Conservation (phyloP, 2,113 vertebrate species). For the Nerophis lumbriciformis region DNA sequence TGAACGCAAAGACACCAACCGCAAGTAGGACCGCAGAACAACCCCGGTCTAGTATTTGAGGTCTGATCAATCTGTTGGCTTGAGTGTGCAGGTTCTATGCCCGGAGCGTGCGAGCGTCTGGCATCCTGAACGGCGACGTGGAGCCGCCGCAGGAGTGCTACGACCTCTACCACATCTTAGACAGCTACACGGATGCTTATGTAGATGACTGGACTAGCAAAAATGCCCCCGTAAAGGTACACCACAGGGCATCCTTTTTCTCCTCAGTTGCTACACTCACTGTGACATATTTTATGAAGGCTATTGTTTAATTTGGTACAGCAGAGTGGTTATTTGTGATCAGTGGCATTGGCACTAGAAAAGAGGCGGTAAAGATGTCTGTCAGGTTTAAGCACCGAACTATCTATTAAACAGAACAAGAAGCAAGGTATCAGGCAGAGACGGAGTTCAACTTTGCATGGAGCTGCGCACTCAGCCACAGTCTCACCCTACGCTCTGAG, state of each 20-base stretch:
- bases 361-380: too few species aligned
- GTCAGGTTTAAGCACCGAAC: too few species aligned
- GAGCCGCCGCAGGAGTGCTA: conserved; percentile 77
- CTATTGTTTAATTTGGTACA: too few species aligned
- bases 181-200: conserved; percentile 84
- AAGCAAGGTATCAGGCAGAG: too few species aligned
- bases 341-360: too few species aligned
- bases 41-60: background rate
- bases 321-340: too few species aligned
- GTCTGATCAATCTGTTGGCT: background rate
- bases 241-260: too few species aligned
- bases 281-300: too few species aligned
- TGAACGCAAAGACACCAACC: conserved; percentile 94
- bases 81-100: conserved; percentile 80
- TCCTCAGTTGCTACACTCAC: background rate
- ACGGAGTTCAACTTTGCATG: too few species aligned
- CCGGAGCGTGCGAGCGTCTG: conserved; percentile 83
- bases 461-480: too few species aligned
- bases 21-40: conserved; percentile 76
- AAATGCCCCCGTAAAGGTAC: conserved; percentile 40
- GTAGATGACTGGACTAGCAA: conserved; percentile 67
- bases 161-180: conserved; percentile 83
- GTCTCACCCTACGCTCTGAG: too few species aligned
- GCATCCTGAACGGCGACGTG: conserved; percentile 86
- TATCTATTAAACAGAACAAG: too few species aligned